phyloP scores from a whole-genome alignment of 2,113 vertebrate species.

The Passer montanus region DNA sequence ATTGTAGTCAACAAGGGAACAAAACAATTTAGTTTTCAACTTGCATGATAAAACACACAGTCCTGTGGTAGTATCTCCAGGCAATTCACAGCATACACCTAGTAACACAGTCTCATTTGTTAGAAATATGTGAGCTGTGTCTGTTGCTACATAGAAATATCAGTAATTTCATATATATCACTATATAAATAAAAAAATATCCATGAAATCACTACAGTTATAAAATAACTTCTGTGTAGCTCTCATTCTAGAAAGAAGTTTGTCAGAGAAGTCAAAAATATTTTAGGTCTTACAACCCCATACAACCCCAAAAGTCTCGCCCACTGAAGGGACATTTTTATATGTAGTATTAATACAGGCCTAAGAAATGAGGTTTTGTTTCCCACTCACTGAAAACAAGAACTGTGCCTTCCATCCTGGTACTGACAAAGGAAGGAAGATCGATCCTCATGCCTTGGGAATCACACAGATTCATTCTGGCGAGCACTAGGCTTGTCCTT shows the following conservation, averaged over 20 bases:
- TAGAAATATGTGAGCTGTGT: neutral
- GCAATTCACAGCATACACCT: neutral
- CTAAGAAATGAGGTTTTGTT: neutral
- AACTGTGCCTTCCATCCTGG: neutral
- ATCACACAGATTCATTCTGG: neutral
- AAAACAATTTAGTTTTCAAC: constrained; percentile 37
- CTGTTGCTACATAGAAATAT: neutral
- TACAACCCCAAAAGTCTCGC: neutral
- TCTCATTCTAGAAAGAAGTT: neutral
- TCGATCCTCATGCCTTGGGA: neutral
- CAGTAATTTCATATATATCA: neutral
- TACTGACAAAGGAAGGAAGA: neutral
- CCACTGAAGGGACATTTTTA: neutral
- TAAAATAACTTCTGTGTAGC: neutral
- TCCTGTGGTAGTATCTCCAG: neutral
- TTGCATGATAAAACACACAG: constrained; percentile 7
- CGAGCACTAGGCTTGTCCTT: neutral
- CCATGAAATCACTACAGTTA: neutral
- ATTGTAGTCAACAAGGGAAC: neutral
- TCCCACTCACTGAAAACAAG: neutral
- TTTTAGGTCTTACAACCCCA: too few relatives aligned
- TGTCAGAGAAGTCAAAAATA: neutral
- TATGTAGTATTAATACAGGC: neutral
- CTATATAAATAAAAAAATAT: neutral
- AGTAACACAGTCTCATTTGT: neutral